Base-by-base conservation (phyloP, 1,140 invertebrate genomes). In the Scaptomyza pallida region DNA sequence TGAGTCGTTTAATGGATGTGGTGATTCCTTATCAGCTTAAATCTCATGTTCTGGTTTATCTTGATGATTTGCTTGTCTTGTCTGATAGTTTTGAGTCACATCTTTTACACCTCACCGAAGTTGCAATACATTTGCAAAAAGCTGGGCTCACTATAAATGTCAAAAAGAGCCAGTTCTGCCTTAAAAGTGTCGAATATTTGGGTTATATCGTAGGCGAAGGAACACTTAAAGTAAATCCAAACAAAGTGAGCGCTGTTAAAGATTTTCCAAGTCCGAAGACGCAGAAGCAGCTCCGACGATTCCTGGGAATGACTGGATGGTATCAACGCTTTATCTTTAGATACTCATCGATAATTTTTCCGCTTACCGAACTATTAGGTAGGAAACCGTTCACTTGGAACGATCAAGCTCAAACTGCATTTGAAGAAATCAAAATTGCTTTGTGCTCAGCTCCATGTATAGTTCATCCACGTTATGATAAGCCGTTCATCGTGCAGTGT, bases 271-370 rank as follows among this genome's bases (percentile, higher is more conserved):
- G 3, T 12, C 33, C 33, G 2, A 35, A 35, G 12, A 35, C 33
- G 3, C 10, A 35, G 3, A 12, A n/a, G 1, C 33, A 35, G 33
- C 33, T 35, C 0, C 12, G 3, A n/a, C 33, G 33, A 12, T 35
- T 35, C 3, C 12, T 35, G 10, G 33, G 10, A 12, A 35, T 35
- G 33, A 35, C 33, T 12, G 33, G 33, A 12, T 35, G 33, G 26
- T 30, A 30, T 8, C 26, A 30, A 30, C 26, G 26, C 9, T 30
- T 92, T 61, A 89, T 93, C 21, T 74, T 70, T 13, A 73, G 93
- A 71, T 93, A 93, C 68, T 76, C 92, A 0, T 57, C 72, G 2
- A 50, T 91, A 3, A 76, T 92, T 19, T 60, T 74, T 17, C 92
- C 92, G 0, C 51, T 70, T n/a, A 44, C 41, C 8, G 57, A 74